phyloP scores from a whole-genome alignment of 2,113 vertebrate species.

The Pan paniscus region DNA sequence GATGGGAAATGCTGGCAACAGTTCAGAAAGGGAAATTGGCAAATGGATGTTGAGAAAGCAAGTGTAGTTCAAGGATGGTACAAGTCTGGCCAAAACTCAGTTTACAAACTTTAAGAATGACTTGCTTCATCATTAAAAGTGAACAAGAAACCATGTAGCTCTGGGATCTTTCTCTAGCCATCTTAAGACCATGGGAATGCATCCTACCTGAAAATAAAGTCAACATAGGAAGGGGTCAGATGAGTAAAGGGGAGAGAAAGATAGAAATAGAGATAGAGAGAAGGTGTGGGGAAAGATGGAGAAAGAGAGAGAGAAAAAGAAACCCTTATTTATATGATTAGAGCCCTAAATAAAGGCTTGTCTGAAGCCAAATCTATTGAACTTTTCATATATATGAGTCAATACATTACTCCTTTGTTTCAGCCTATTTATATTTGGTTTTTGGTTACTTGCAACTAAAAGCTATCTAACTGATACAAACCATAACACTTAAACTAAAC shows the following conservation, averaged over 20 bases:
- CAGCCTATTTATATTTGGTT: background rate
- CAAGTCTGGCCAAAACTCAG: background rate
- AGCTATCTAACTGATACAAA: background rate
- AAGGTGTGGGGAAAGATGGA: background rate
- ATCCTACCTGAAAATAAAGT: background rate
- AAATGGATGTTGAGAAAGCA: background rate
- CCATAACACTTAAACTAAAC: background rate
- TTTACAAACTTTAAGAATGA: background rate
- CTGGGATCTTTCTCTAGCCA: background rate
- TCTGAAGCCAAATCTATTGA: background rate
- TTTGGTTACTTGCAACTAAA: background rate
- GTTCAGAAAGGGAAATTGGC: background rate
- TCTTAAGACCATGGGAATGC: background rate
- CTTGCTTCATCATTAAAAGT: background rate
- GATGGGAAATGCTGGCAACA: background rate
- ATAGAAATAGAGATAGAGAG: fast-evolving
- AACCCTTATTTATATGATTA: background rate
- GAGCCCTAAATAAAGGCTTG: background rate
- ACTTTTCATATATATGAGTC: background rate
- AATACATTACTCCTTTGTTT: background rate
- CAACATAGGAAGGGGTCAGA: background rate
- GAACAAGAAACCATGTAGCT: background rate
- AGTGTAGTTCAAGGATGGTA: background rate
- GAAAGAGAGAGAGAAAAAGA: too few relatives aligned
- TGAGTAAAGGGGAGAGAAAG: background rate